Base-by-base conservation (phyloP, 2,888 invertebrate species). In the Thysanoteuthis rhombus region DNA sequence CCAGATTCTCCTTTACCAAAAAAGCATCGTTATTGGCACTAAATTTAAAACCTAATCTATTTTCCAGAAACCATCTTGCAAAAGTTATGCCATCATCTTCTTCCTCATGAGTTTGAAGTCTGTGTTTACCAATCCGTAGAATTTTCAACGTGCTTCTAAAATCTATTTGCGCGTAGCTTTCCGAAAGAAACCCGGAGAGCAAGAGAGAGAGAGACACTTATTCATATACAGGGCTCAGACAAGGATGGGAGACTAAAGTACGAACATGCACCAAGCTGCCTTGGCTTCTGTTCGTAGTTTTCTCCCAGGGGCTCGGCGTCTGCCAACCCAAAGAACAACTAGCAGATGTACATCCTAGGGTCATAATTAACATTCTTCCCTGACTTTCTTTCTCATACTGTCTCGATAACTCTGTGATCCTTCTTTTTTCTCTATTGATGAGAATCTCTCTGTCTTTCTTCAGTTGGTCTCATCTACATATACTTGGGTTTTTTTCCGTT, bases 1-100 rank as follows among this genome's bases (percentile, higher is more conserved):
- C 0, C 12, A 0, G 2, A 0, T n/a, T n/a, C 1, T 12, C 75
- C 1, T 75, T 36, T n/a, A 10, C n/a, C n/a, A n/a, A n/a, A 75
- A 75, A 36, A 75, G n/a, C 16, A n/a, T 75, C n/a, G 28, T 58
- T 58, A 58, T 28, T 58, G 6, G 28, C 0, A 32, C 58, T 58
- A 58, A 58, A 28, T 58, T 58, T 58, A 58, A 36, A 75, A n/a
- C 75, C 3, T 75, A 75, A 75, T 75, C 12, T 3, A 16, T 75
- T 75, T 75, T n/a, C 75, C 75, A 75, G 75, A 75, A 36, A n/a
- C 16, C 75, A n/a, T 75, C 75, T 75, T n/a, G 75, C 16, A 75
- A 75, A 36, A 75, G 75, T 75, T 19, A n/a, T n/a, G 12, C 75
- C 36, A 12, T 75, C n/a, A 75, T 75, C 4, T n/a, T 75, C n/a